Percentiles rank a stretch among this genome's conserved stretches.
phyloP scores from a whole-genome alignment of 2,888 invertebrate species.

The Parnassius smintheus region DNA sequence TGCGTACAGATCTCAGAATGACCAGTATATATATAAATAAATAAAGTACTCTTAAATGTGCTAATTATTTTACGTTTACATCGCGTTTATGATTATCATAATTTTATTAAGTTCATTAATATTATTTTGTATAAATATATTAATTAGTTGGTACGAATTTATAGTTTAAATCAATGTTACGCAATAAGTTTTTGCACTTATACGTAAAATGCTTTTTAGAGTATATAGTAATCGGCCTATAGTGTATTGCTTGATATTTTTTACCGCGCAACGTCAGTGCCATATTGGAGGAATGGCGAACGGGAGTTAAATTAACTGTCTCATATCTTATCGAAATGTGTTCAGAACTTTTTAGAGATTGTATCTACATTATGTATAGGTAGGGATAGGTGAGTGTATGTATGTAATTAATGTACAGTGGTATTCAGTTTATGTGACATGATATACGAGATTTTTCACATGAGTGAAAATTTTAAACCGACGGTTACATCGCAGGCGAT shows the following conservation, averaged over 20 bases:
- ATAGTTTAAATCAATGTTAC: constrained; percentile 59
- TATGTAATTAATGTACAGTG: constrained; percentile 51
- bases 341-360: constrained; percentile 73
- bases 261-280: constrained; percentile 43
- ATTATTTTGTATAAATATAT: constrained; percentile 44
- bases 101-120: constrained; percentile 44
- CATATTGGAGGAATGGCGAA: constrained; percentile 47
- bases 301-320: constrained; percentile 33
- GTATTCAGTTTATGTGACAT: constrained; percentile 20
- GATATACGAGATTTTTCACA: constrained; percentile 6
- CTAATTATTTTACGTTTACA: constrained; percentile 57
- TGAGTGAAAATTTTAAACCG: background rate
- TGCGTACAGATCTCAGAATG: constrained; percentile 74
- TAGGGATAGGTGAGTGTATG: constrained; percentile 47
- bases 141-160: constrained; percentile 70
- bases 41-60: constrained; percentile 48
- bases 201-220: constrained; percentile 64
- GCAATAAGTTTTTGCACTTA: constrained; percentile 54
- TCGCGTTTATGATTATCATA: constrained; percentile 43
- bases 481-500: constrained; percentile 26
- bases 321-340: constrained; percentile 79
- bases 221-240: constrained; percentile 15
- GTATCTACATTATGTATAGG: constrained; percentile 51
- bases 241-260: constrained; percentile 7
- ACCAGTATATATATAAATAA: constrained; percentile 65